These are phyloP conservation scores for Norana najaformis DNA, from an alignment of 2,888 invertebrate species.

Conservation along the genomic window DNA sequence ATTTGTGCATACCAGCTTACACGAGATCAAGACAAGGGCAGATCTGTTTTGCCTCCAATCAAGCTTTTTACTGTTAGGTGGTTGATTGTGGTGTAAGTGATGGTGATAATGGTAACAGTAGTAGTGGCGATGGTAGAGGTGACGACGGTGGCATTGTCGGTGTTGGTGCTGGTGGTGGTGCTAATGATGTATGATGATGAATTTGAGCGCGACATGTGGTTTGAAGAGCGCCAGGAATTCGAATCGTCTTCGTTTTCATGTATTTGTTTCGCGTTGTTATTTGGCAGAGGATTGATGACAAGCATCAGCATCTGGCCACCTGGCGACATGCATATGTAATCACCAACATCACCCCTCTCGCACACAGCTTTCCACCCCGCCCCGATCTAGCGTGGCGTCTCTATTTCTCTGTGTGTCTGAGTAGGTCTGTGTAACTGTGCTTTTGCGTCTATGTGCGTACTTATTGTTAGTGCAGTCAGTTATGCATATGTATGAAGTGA, in stretches of 20 bases:
- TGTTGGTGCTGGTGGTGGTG: not conserved
- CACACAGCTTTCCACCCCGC: too few species aligned
- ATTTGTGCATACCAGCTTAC: not conserved
- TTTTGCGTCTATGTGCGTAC: not conserved
- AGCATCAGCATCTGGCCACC: conserved; percentile 6
- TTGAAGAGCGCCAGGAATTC: not conserved
- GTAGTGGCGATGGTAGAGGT: too few species aligned
- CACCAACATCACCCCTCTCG: not conserved
- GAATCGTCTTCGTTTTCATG: not conserved
- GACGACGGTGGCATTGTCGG: not conserved
- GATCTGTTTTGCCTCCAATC: too few species aligned
- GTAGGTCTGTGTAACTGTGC: not conserved
- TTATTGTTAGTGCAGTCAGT: too few species aligned
- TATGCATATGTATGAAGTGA: not conserved
- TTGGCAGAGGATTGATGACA: not conserved
- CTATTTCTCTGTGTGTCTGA: not conserved
- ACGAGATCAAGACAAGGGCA: not conserved
- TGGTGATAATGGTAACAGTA: too few species aligned
- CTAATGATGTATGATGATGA: too few species aligned
- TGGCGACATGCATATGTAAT: not conserved
- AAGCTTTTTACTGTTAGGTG: too few species aligned
- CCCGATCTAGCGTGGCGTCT: not conserved
- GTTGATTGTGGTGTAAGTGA: too few species aligned
- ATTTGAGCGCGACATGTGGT: not conserved
- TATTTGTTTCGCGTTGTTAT: not conserved